Evolutionary conservation across 2,797 vertebrate species (phyloP).

Genomic region (Enteromius mattozi): DNA sequence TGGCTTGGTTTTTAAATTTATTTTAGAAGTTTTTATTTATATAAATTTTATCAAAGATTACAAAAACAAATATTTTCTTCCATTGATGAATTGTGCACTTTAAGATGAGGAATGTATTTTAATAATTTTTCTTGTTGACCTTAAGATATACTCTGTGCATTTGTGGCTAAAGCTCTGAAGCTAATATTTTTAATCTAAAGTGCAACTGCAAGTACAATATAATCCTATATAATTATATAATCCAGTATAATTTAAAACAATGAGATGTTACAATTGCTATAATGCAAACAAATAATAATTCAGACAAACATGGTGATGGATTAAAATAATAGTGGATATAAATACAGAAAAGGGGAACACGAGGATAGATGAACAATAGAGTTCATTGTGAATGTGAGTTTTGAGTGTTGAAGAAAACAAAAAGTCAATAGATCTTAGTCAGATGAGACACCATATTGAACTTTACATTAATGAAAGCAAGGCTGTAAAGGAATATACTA

Average conservation of each 20-base stretch:
- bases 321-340: constrained; percentile 8
- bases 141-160: constrained; percentile 16
- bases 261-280: background rate
- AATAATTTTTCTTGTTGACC: background rate
- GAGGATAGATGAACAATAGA: constrained; percentile 14
- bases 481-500: background rate
- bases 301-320: constrained; percentile 1
- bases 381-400: background rate
- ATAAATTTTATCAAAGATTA: background rate
- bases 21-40: background rate
- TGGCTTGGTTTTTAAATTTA: background rate
- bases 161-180: constrained; percentile 16
- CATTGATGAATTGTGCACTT: constrained; percentile 16
- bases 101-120: background rate
- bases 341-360: background rate
- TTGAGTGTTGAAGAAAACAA: constrained; percentile 8
- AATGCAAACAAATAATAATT: constrained; percentile 7
- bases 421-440: background rate
- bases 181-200: constrained; percentile 31
- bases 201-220: constrained; percentile 34
- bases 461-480: background rate
- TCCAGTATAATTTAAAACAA: background rate
- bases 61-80: background rate
- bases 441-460: background rate
- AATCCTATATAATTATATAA: background rate